A percentile compares a stretch with the other conserved stretches of the same genome.
phyloP scores from a whole-genome alignment of 2,113 vertebrate genomes.

The Galemys pyrenaicus region DNA sequence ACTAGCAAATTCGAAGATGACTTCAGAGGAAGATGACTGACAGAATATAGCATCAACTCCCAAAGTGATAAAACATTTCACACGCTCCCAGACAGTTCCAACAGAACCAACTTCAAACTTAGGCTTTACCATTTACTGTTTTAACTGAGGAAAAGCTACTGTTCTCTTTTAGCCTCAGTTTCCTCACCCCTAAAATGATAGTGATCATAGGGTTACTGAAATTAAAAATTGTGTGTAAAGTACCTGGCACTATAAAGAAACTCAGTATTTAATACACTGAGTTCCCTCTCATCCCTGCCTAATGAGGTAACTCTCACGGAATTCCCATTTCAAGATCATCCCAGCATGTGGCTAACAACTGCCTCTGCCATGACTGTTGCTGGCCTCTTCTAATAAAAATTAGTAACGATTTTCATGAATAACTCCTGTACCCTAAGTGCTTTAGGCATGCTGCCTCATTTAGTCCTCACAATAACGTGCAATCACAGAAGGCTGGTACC shows the following conservation, averaged over 20 bases:
- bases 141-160: slow-evolving; percentile 18
- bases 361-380: background rate
- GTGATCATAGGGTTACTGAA: background rate
- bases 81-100: background rate
- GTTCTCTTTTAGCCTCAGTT: background rate
- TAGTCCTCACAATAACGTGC: background rate
- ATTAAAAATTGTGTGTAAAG: background rate
- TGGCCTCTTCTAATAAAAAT: slow-evolving; percentile 28
- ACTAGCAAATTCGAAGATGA: slow-evolving; percentile 9
- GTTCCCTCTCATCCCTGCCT: background rate
- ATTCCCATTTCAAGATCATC: background rate
- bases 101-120: background rate
- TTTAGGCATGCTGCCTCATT: background rate
- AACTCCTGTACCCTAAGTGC: background rate
- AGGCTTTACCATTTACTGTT: background rate
- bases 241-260: background rate
- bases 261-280: background rate
- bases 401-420: slow-evolving; percentile 3
- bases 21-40: background rate
- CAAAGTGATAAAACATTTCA: slow-evolving; percentile 2
- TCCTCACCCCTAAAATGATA: slow-evolving; percentile 32
- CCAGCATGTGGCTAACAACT: background rate
- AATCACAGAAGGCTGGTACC: background rate
- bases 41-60: background rate
- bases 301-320: background rate